A percentile compares a stretch with the other conserved stretches of the same genome.
These are phyloP conservation scores for Salminus brasiliensis DNA, from an alignment of 2,113 vertebrate species.

Conservation along the genomic window DNA sequence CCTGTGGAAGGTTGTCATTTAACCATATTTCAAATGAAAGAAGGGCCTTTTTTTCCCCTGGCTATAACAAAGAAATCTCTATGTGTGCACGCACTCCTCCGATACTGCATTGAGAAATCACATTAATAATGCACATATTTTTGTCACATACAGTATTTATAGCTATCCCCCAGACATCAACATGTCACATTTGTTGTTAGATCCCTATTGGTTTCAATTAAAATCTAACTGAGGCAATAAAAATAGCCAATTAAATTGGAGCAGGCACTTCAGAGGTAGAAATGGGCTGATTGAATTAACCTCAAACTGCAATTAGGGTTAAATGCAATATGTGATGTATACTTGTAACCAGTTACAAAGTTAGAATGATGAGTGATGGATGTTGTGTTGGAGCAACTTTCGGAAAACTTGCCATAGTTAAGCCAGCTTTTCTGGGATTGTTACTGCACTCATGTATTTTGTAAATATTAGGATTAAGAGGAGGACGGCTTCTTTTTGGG, in stretches of 20 bases:
- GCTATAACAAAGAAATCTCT: conserved; percentile 58
- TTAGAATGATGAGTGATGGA: conserved; percentile 27
- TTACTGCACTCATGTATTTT: too few species aligned
- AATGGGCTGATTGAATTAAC: conserved; percentile 84
- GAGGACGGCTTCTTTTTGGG: background rate
- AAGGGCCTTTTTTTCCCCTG: background rate
- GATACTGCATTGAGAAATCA: conserved; percentile 76
- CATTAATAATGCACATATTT: conserved; percentile 83
- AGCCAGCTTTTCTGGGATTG: background rate
- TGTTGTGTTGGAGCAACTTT: background rate
- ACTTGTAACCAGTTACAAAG: conserved; percentile 68
- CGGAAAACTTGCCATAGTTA: conserved; percentile 12
- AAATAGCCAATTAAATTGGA: conserved; percentile 86
- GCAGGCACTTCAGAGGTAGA: conserved; percentile 79
- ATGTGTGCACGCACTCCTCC: conserved; percentile 68
- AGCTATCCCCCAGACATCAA: conserved; percentile 80
- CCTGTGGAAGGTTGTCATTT: conserved; percentile 23
- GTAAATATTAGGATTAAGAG: too few species aligned
- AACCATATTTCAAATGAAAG: conserved; percentile 1
- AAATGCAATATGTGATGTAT: conserved; percentile 74
- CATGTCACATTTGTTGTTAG: conserved; percentile 84
- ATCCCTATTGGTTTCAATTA: conserved; percentile 84
- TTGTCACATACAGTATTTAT: conserved; percentile 77
- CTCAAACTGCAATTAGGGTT: conserved; percentile 80
- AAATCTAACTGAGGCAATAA: conserved; percentile 81